Evolutionary conservation across 2,113 vertebrate species (phyloP), one percentile per base, ranked within the genome.

Genomic region (Toxotes chatareus): DNA sequence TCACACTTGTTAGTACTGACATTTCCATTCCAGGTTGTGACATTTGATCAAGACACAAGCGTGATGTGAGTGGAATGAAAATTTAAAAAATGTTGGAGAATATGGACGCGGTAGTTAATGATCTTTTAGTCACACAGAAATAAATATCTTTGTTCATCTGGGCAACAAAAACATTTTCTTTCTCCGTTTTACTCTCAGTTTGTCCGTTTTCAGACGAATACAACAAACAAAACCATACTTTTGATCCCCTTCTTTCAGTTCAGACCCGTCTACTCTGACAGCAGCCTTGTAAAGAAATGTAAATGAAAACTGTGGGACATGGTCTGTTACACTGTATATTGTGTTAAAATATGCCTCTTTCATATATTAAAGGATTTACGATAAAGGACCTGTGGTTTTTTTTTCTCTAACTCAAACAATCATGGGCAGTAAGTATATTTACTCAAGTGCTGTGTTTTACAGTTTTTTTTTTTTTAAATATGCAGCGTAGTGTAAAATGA

Each of bases 251-350:
- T 65, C 36, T 71, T 67, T 86, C 59, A 62, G 19, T 63, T 79
- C 46, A 5, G 27, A 56, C 60, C 59, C 49, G 32, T 76, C 77
- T 68, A 13, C 76, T 82, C 46, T 23, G 78, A 86, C 47, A 53
- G 65, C 74, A 62, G 85, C 86, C 80, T 89, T 85, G 86, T 88
- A 74, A 89, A 89, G 74, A 91, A 84, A 79, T 87, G 76, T 87
- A 85, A 80, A 88, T 91, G 66, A 82, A 76, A 91, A 87, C 89
- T 94, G 91, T 94, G 91, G 92, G 91, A 92, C 88, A 80, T 86
- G 94, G 94, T 96, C 95, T 95, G 90, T 94, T 94, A 95, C 95
- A 96, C 95, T 95, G 94, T 95, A 94, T 76, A 91, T 87, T 94
- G 80, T 95, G 88, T 91, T 89, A 79, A 88, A 91, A 94, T 91